Evolutionary conservation across 1,140 invertebrate species (phyloP), one percentile per base, ranked within the genome.

Genomic region (Trichonephila clavipes): DNA sequence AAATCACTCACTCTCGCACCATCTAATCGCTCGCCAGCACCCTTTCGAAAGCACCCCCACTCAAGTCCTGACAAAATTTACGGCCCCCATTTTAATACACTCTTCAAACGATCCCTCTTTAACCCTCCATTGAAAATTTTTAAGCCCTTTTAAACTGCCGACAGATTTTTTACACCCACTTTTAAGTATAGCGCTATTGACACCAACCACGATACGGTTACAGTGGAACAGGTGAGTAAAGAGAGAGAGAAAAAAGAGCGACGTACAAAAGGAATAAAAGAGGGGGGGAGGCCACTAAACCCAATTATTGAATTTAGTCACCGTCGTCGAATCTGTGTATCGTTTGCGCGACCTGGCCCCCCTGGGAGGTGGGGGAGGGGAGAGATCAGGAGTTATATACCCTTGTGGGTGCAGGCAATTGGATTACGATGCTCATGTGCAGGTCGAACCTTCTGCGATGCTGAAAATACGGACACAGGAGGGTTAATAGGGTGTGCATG

Each of bases 241-340:
- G 51, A 19, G 44, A 21, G 0, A 51, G 51, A 40, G 10, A 14
- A 51, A 19, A 51, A 21, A 40, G 14, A 83, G 28, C 44, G 8
- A 58, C 19, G 51, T 58, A 21, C 10, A 51, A 51, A 51, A 51
- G 51, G 51, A 51, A 51, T 12, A 12, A 51, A 51, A 40, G 88
- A 21, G 88, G 21, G 44, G 83, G 82, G 19, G 83, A 66, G 16
- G 19, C 61, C 7, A 69, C 64, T 34, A 61, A 90, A 90, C 89
- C 82, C 89, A 90, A 90, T 90, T 90, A 90, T 90, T 90, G 89
- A 90, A 82, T 90, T 90, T 90, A 90, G 89, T 90, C 89, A 90
- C 89, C 89, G 89, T 90, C 89, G 69, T 69, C 72, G 89, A 90
- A 90, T 90, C 89, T 62, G 89, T 90, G 89, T 90, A 90, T 90